Base-by-base conservation (phyloP, 2,888 invertebrate species). In the Apocheima hispidaria region DNA sequence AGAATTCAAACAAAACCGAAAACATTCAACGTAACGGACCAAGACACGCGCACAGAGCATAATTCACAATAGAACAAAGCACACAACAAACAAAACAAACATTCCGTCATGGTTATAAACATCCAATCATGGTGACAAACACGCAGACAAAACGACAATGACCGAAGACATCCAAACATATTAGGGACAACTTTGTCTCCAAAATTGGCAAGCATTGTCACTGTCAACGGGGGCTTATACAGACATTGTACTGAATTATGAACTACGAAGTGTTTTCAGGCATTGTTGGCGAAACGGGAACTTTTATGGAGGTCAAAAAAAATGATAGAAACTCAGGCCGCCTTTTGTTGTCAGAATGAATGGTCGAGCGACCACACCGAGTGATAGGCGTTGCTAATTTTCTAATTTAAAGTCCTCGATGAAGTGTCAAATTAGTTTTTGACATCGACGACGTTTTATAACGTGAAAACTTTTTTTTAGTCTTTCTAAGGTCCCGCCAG, bases 121-220 rank as follows among this genome's bases (percentile, higher is more conserved):
- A 69, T 73, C 78, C 79, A 87, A 90, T 88, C 86, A 83, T 70
- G 69, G 62, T 58, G 63, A 69, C 77, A 75, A 77, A 81, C 74
- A 73, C 70, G 78, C 81, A 76, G 56, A 79, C 79, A 75, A 73
- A 71, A 78, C 76, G 65, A 87, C 83, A 87, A 89, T 82, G 74
- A 78, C 77, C 76, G 73, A 84, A 84, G 84, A 84, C 84, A 91
- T 90, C 91, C 91, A 90, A 92, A 92, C 92, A 92, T 88, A 92
- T 92, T 92, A 92, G 81, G 83, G 77, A 67, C 69, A 64, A 70
- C 68, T 83, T 92, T 92, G 90, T 92, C 81, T 82, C 77, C 81
- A 69, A 88, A 90, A 91, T 92, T 88, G 87, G 84, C 76, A 78
- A 73, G 72, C 77, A 81, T 91, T 91, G 81, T 89, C 35, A 9